Evolutionary conservation across 1,140 invertebrate genomes (phyloP), one percentile per base, ranked within the genome.

Genomic region (Mycetomoellerius zeteki): DNA sequence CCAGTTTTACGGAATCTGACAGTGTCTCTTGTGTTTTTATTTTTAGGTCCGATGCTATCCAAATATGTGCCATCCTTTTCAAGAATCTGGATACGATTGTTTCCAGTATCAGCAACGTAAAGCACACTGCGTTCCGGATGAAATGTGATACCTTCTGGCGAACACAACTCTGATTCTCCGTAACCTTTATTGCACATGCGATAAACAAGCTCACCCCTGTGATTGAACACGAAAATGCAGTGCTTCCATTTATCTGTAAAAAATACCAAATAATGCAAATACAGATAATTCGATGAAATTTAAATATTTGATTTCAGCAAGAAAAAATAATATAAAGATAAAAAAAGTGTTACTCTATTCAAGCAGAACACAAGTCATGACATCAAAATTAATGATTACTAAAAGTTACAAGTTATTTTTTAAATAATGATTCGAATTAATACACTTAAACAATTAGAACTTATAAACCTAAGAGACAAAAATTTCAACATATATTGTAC

Each of bases 61-160:
- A 86, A 47, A 43, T 81, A 87, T 0, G 85, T 60, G 24, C 90
- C 91, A 12, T 88, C 71, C 4, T 50, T 85, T 73, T 88, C 88
- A 56, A 91, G 33, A 76, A 95, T 94, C 92, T 97, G 96, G 16
- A 97, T 94, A 82, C 97, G 95, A 91, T 97, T 97, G 90, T 98
- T 98, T 56, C 97, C 97, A 87, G 97, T 98, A 93, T 98, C 97
- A 76, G 97, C 97, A 2, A 98, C 96, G 90, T 97, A 98, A 43
- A 98, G 96, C 58, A 96, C 95, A 27, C 97, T 96, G 8, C 95
- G 93, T 33, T 96, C 96, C 81, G 95, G 94, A 37, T 95, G 92
- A 88, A 97, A 96, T 0, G 97, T 96, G 67, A 98, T 96, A 50
- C 97, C 97, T 95, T 98, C 97, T 0, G 97, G 97, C 80, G 97